Evolutionary conservation across 1,140 invertebrate species (phyloP), one percentile per base, ranked within the genome.

Genomic region (Conopomorpha cramerella): DNA sequence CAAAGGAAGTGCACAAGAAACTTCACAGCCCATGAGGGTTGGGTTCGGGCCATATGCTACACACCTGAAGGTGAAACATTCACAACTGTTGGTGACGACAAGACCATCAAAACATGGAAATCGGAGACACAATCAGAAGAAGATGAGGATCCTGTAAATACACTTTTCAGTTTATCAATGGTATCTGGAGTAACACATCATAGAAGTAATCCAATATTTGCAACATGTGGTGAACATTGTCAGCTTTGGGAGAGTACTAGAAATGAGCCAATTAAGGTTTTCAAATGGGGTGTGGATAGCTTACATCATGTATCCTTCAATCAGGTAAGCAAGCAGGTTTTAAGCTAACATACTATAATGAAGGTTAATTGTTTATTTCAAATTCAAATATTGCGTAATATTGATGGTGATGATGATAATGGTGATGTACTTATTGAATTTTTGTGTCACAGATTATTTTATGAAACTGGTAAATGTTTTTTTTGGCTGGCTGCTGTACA

Each of bases 31-130:
- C 97, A 99, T 70, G 89, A 95, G 65, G 95, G 96, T 1, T 89
- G 90, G 63, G 86, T 99, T 4, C 81, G 94, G 41, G 90, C 92
- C 15, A 81, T 98, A 34, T 81, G 83, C 30, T 93, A 87, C 54
- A 80, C 82, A 38, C 72, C 81, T 12, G 76, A 82, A 68, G 63
- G 84, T 40, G 14, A 70, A 79, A 31, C 78, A 34, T 90, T 98
- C 41, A 85, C 90, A 1, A 91, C 91, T 30, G 84, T 95, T 51
- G 95, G 95, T 12, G 92, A 96, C 81, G 96, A 99, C 59, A 94
- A 96, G 77, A 93, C 88, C 1, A 92, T 99, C 11, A 98, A 98
- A 81, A 88, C 88, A 16, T 99, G 96, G 96, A 86, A 83, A 39
- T 48, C 81, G 0, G 60, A 82, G 40, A 62, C 81, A 1, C 51